Evolutionary conservation across 2,113 vertebrate genomes (phyloP).

Genomic region (Malurus melanocephalus): DNA sequence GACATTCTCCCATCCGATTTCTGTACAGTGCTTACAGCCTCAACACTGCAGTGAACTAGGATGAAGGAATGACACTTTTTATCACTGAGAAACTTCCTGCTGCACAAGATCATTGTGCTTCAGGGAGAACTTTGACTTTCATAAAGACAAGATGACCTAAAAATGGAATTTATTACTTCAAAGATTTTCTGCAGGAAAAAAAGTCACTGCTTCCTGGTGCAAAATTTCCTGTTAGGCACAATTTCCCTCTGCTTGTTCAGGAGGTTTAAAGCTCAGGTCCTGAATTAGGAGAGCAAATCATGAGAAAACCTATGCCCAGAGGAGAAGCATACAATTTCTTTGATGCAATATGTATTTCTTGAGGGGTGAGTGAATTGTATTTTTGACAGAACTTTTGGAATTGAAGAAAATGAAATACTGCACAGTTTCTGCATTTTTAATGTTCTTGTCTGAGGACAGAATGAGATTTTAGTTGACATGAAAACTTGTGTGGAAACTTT

Average conservation of each 20-base stretch:
- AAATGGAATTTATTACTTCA: background rate
- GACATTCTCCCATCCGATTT: background rate
- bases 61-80: background rate
- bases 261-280: background rate
- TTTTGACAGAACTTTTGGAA: background rate
- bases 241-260: background rate
- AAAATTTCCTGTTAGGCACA: background rate
- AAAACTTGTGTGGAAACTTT: background rate
- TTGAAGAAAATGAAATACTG: background rate
- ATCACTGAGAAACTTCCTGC: background rate
- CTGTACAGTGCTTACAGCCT: background rate
- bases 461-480: background rate
- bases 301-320: background rate
- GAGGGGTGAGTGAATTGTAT: background rate
- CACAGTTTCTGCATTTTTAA: background rate
- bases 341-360: background rate
- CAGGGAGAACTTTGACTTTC: conserved; percentile 51
- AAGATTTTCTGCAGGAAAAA: background rate
- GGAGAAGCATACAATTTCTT: background rate
- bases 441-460: background rate
- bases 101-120: background rate
- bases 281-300: background rate
- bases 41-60: background rate
- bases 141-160: background rate
- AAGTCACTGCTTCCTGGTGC: background rate